Evolutionary conservation across 2,797 vertebrate genomes (phyloP), one percentile per base, ranked within the genome.

Genomic region (Sarcophilus harrisii): DNA sequence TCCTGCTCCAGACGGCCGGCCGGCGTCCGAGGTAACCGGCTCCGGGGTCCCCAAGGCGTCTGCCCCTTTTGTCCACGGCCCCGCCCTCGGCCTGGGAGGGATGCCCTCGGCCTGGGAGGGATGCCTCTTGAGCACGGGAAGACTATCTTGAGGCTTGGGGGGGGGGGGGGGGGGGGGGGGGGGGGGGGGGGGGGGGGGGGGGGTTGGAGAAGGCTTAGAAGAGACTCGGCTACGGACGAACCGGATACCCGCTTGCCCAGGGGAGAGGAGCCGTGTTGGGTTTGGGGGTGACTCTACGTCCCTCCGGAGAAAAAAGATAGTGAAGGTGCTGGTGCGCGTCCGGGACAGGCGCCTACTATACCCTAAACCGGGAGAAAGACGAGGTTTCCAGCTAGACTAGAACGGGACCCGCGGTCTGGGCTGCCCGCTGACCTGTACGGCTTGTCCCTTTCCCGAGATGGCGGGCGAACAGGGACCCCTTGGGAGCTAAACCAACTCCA

Each of bases 221-320:
- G 73, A 11, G 18, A 6, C 73, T 0, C 38, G 0, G 8, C 8
- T 8, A 3, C 13, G 6, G 18, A 21, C 6, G 18, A 24, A 6
- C 6, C 0, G 32, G 38, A 21, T 10, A 27, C 73, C 73, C 2
- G 38, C 73, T 38, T 55, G 54, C 54, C 54, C 38, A 38, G 6
- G 66, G n/a, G n/a, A 38, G 66, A 5, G 18, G 58, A 18, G 58
- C 18, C 58, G 21, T 58, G 52, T 52, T 0, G 24, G 16, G 24
- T 49, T 59, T 49, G 9, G 28, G 55, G 52, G 30, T 73, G 0
- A 55, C 93, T 4, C 8, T 11, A 14, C 12, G 28, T 93, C 54
- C 59, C 55, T 49, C 52, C 4, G 94, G 59, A 52, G 12, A 32
- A 54, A 54, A 90, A 90, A 0, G 10, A 57, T 2, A 87, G 58